phyloP scores from a whole-genome alignment of 2,888 invertebrate genomes.

The Cryptocephalus primarius region DNA sequence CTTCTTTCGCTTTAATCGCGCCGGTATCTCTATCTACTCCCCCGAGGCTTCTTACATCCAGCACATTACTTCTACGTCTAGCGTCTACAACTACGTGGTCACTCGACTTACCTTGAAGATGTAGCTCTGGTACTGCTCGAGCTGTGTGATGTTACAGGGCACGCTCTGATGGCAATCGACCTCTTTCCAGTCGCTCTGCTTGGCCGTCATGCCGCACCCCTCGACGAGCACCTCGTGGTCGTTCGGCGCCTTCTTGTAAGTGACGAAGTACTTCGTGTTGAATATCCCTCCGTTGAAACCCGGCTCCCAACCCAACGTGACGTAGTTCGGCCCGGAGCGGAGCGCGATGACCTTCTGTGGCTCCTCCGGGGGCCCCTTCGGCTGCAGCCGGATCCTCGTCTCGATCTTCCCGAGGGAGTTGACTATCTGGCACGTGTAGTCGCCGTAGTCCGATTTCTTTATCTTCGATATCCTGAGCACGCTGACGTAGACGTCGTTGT shows the following conservation, averaged over 20 bases:
- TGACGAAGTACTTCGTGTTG: slow-evolving; percentile 80
- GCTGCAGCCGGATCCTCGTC: slow-evolving; percentile 68
- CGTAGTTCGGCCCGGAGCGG: slow-evolving; percentile 67
- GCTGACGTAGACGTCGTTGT: slow-evolving; percentile 78
- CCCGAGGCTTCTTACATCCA: too few relatives aligned
- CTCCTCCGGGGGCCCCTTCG: slow-evolving; percentile 79
- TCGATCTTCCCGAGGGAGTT: slow-evolving; percentile 71
- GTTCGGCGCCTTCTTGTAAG: slow-evolving; percentile 59
- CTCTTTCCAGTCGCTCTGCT: slow-evolving; percentile 64
- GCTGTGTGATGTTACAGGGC: slow-evolving; percentile 76
- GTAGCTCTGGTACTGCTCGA: slow-evolving; percentile 81
- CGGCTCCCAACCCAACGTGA: slow-evolving; percentile 75
- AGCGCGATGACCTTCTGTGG: slow-evolving; percentile 62
- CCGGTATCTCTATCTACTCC: too few relatives aligned
- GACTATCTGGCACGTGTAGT: slow-evolving; percentile 79
- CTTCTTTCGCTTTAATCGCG: too few relatives aligned
- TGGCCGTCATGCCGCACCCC: slow-evolving; percentile 49
- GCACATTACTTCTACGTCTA: too few relatives aligned
- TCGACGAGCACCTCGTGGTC: slow-evolving; percentile 50
- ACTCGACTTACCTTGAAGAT: slow-evolving; percentile 65
- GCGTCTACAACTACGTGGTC: too few relatives aligned
- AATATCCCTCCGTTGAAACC: slow-evolving; percentile 85
- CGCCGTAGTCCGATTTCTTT: slow-evolving; percentile 78
- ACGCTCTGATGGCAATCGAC: slow-evolving; percentile 76
- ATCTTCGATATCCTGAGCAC: slow-evolving; percentile 63